These are phyloP conservation scores for Drosophila jambulina DNA, from an alignment of 1,140 invertebrate genomes.

Conservation along the genomic window DNA sequence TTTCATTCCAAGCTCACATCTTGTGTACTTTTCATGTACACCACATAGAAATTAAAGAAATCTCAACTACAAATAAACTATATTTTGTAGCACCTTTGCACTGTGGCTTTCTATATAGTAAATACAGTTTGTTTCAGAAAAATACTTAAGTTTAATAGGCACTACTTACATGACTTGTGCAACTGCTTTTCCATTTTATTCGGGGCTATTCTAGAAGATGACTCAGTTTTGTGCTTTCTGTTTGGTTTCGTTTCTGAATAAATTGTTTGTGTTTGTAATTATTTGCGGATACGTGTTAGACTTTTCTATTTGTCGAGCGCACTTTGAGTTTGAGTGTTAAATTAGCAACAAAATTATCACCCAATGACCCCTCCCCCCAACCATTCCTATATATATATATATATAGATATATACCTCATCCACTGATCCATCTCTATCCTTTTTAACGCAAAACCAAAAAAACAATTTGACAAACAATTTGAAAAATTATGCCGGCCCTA, in stretches of 20 bases:
- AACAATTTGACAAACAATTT: conserved; percentile 39
- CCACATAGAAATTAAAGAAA: conserved; percentile 22
- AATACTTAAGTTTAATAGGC: neutral
- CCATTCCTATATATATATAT: conserved; percentile 3
- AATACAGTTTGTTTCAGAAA: neutral
- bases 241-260: conserved; percentile 55
- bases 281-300: conserved; percentile 39
- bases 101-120: conserved; percentile 1
- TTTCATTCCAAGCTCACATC: conserved; percentile 12
- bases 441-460: conserved; percentile 78
- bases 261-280: conserved; percentile 61
- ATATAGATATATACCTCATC: neutral
- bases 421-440: conserved; percentile 33
- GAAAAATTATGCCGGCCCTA: conserved; percentile 35
- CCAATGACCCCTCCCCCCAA: conserved; percentile 6
- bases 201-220: conserved; percentile 20
- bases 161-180: conserved; percentile 9
- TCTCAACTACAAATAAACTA: conserved; percentile 16
- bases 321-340: conserved; percentile 68
- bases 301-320: conserved; percentile 53
- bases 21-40: conserved; percentile 26
- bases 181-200: conserved; percentile 26
- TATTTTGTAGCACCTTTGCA: conserved; percentile 51
- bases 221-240: conserved; percentile 50
- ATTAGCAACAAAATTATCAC: conserved; percentile 66